These are phyloP conservation scores for Damaliscus lunatus DNA, from an alignment of 2,113 vertebrate genomes.

Conservation along the genomic window DNA sequence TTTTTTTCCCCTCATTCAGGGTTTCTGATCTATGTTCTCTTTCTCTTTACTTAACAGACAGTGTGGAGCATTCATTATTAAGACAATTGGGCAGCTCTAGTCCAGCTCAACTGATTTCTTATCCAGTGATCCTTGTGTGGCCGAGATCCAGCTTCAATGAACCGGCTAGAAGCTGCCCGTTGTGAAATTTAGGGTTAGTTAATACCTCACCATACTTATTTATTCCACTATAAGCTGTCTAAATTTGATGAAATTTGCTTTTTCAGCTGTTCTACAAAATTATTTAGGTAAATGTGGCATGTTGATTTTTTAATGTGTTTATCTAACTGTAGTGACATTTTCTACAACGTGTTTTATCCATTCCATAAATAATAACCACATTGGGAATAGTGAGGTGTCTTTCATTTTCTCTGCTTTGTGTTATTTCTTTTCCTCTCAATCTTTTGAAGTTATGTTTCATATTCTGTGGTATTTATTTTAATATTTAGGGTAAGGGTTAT, in stretches of 20 bases:
- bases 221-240: constrained; percentile 61
- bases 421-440: constrained; percentile 43
- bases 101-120: constrained; percentile 69
- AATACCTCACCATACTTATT: constrained; percentile 59
- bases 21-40: constrained; percentile 56
- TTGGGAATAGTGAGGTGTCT: constrained; percentile 38
- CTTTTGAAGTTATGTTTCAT: constrained; percentile 43
- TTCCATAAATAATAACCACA: constrained; percentile 55
- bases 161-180: constrained; percentile 73
- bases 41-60: constrained; percentile 70
- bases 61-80: constrained; percentile 75
- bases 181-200: constrained; percentile 79
- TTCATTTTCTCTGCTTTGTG: constrained; percentile 26
- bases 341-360: constrained; percentile 40
- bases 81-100: constrained; percentile 58
- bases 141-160: constrained; percentile 70
- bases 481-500: constrained; percentile 45
- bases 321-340: constrained; percentile 58
- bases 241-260: constrained; percentile 52
- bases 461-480: constrained; percentile 59
- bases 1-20: background rate
- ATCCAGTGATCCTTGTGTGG: constrained; percentile 67
- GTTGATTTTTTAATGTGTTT: constrained; percentile 61
- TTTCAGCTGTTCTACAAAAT: constrained; percentile 52
- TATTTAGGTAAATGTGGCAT: constrained; percentile 53